Conservation (phyloP, 2,797 vertebrate genomes). For the Acipenser transmontanus region DNA sequence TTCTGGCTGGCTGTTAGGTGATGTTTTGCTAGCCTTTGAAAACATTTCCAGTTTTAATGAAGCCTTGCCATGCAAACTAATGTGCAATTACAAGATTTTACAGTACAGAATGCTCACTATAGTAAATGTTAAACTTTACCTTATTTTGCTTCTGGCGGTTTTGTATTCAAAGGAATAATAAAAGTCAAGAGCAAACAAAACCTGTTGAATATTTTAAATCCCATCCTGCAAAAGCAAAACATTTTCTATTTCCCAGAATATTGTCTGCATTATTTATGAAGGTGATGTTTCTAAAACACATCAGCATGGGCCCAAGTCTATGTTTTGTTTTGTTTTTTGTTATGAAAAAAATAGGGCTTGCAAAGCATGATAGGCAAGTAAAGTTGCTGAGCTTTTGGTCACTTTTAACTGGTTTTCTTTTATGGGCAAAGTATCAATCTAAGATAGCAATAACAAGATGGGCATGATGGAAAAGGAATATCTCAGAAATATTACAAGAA, state of each 20-base stretch:
- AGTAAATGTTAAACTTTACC: neutral
- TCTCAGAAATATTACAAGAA: too few relatives aligned
- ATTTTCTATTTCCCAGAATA: slow-evolving; percentile 9
- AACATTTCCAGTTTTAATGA: too few relatives aligned
- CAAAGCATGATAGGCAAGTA: too few relatives aligned
- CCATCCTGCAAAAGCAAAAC: slow-evolving; percentile 4
- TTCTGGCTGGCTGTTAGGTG: too few relatives aligned
- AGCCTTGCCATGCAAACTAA: neutral
- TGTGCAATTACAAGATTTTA: neutral
- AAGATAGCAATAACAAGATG: too few relatives aligned
- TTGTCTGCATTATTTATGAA: slow-evolving; percentile 18
- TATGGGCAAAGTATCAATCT: too few relatives aligned
- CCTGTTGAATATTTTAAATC: slow-evolving; percentile 16
- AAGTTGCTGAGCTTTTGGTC: too few relatives aligned
- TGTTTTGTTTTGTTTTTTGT: too few relatives aligned
- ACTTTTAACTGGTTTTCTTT: too few relatives aligned
- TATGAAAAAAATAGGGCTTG: too few relatives aligned
- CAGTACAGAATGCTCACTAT: neutral
- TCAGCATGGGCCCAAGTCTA: neutral
- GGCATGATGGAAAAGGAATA: too few relatives aligned
- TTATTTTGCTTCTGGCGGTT: neutral
- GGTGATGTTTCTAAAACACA: slow-evolving; percentile 6
- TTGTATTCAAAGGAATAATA: neutral
- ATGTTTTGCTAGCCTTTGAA: too few relatives aligned
- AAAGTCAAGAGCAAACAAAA: neutral